A percentile compares a stretch with the other conserved stretches of the same genome.
Evolutionary conservation across 2,113 vertebrate genomes (phyloP).

Genomic region (Hippocampus mohnikei): DNA sequence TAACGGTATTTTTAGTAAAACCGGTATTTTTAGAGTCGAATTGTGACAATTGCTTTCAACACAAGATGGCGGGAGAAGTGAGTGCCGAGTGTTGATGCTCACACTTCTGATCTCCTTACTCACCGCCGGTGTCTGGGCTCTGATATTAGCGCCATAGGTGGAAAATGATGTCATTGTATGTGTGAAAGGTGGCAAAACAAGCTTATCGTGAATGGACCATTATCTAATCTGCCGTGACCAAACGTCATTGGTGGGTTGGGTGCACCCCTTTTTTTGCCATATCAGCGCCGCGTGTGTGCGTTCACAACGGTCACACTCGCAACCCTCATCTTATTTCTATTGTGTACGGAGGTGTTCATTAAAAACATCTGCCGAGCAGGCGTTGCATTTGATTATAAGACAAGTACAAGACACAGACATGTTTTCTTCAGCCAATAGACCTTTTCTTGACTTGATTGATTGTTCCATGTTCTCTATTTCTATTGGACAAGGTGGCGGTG

Average conservation of each 20-base stretch:
- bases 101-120: too few species aligned
- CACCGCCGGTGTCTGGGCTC: too few species aligned
- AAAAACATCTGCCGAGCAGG: not conserved
- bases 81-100: too few species aligned
- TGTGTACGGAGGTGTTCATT: not conserved
- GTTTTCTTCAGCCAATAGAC: not conserved
- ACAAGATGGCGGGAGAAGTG: too few species aligned
- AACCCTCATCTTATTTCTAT: not conserved
- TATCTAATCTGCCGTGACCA: slow-evolving; percentile 50
- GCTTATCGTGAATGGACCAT: slow-evolving; percentile 48
- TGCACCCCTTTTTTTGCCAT: not conserved
- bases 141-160: not conserved
- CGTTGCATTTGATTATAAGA: not conserved
- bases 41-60: too few species aligned
- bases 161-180: slow-evolving; percentile 6
- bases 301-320: not conserved
- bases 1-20: too few species aligned
- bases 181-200: not conserved
- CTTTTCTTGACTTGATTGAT: not conserved
- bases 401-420: not conserved
- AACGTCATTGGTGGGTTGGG: slow-evolving; percentile 6
- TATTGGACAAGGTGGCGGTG: too few species aligned
- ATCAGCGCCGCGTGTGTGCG: slow-evolving; percentile 11
- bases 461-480: not conserved
- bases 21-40: too few species aligned